Conservation (phyloP, 2,797 vertebrate species). For the Cirrhinus molitorella region DNA sequence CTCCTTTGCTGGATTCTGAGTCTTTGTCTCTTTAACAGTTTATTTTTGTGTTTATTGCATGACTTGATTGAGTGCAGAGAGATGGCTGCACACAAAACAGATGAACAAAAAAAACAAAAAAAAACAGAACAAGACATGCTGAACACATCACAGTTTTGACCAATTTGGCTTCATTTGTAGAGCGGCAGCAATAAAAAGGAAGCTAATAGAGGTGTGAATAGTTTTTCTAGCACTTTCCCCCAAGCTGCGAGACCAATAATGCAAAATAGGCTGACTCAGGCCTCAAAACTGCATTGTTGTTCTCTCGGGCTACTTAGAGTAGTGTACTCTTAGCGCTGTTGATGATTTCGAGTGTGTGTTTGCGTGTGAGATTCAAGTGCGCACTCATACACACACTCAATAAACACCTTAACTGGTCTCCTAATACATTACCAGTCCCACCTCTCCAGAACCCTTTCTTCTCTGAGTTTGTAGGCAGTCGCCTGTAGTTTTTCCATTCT, state of each 20-base stretch:
- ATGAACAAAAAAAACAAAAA: conserved; percentile 36
- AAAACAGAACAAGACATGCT: conserved; percentile 39
- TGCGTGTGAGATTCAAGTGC: conserved; percentile 31
- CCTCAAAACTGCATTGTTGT: conserved; percentile 38
- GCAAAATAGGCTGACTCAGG: conserved; percentile 10
- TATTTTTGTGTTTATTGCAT: conserved; percentile 66
- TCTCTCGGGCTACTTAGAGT: conserved; percentile 32
- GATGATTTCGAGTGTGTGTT: conserved; percentile 42
- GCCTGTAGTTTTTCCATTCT: conserved; percentile 45
- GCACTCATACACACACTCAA: conserved; percentile 44
- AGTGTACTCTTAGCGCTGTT: conserved; percentile 8
- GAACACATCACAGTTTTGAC: conserved; percentile 46
- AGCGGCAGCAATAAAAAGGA: not conserved
- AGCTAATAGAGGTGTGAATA: conserved; percentile 17
- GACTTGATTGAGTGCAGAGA: conserved; percentile 75
- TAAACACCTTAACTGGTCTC: conserved; percentile 46
- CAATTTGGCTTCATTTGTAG: conserved; percentile 9
- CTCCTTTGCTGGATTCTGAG: conserved; percentile 76
- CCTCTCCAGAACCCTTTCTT: conserved; percentile 54
- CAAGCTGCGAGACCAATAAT: conserved; percentile 61
- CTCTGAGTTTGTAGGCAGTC: conserved; percentile 34
- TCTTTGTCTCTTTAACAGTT: conserved; percentile 58
- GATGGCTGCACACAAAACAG: conserved; percentile 71
- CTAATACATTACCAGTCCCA: conserved; percentile 55
- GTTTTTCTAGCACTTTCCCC: conserved; percentile 42